Percentiles rank a stretch among this genome's conserved stretches.
phyloP scores from a whole-genome alignment of 1,140 invertebrate genomes.

The Bemisia tabaci region DNA sequence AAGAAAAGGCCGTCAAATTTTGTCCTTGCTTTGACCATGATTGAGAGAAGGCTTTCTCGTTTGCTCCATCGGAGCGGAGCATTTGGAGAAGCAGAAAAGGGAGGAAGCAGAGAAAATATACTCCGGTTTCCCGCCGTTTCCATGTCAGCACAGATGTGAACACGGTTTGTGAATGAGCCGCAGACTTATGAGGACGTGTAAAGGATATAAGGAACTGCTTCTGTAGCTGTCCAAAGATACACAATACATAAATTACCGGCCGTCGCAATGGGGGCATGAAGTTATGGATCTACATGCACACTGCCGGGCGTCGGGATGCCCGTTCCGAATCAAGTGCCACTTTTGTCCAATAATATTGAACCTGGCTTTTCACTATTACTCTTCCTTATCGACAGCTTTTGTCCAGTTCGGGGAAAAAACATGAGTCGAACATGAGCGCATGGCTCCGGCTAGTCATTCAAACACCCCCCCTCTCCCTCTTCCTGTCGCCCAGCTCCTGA shows the following conservation, averaged over 20 bases:
- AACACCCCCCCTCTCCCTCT: too few species aligned
- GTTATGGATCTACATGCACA: not conserved
- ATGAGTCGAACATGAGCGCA: not conserved
- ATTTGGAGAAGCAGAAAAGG: too few species aligned
- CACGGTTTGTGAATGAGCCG: not conserved
- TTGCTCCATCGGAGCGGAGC: too few species aligned
- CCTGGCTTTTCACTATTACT: not conserved
- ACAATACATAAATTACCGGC: not conserved
- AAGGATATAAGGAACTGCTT: not conserved
- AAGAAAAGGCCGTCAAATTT: too few species aligned
- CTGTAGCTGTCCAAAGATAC: not conserved
- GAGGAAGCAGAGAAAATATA: too few species aligned
- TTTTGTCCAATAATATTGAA: not conserved
- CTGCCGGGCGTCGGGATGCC: not conserved
- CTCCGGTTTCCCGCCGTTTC: too few species aligned
- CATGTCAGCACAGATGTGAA: not conserved
- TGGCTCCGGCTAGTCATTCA: too few species aligned
- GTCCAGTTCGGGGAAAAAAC: not conserved
- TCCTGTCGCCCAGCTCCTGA: too few species aligned
- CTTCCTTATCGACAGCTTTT: not conserved
- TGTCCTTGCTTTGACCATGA: too few species aligned
- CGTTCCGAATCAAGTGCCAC: not conserved
- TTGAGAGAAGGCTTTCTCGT: too few species aligned
- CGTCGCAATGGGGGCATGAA: not conserved
- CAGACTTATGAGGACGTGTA: not conserved